These are phyloP conservation scores for Polymixis lichenea DNA, from an alignment of 2,888 invertebrate species.

Conservation along the genomic window DNA sequence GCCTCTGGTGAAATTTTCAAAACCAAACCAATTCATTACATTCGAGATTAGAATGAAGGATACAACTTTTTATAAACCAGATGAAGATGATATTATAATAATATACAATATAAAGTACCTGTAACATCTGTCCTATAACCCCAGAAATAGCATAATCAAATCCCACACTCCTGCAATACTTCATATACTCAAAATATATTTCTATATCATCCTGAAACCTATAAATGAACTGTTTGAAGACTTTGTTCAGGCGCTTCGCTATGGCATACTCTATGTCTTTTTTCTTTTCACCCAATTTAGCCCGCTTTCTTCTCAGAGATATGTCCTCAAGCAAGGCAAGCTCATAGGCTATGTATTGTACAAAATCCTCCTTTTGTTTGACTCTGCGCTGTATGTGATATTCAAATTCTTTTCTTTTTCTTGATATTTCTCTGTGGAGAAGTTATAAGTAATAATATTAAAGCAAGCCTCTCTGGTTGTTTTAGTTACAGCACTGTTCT, in stretches of 20 bases:
- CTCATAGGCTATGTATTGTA: slow-evolving; percentile 93
- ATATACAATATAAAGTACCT: slow-evolving; percentile 80
- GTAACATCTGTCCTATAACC: slow-evolving; percentile 91
- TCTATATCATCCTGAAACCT: slow-evolving; percentile 93
- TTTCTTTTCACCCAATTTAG: slow-evolving; percentile 91
- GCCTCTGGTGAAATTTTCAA: neutral
- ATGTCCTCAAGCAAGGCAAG: slow-evolving; percentile 92
- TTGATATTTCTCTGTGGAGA: slow-evolving; percentile 91
- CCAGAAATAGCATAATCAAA: slow-evolving; percentile 89
- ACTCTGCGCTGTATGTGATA: slow-evolving; percentile 93
- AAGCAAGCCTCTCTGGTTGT: neutral
- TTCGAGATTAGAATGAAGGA: neutral
- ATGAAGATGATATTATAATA: neutral
- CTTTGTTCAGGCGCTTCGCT: slow-evolving; percentile 92
- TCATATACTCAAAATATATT: slow-evolving; percentile 94
- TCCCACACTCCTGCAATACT: slow-evolving; percentile 93
- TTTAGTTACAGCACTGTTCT: neutral
- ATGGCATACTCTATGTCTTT: slow-evolving; percentile 93
- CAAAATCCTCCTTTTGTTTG: slow-evolving; percentile 93
- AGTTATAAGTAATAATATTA: neutral
- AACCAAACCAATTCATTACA: neutral
- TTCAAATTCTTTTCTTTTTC: slow-evolving; percentile 93
- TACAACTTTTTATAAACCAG: neutral
- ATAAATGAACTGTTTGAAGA: slow-evolving; percentile 93
- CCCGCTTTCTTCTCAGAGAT: slow-evolving; percentile 90